Conservation (phyloP, 2,888 invertebrate species). For the Dynastes maya region DNA sequence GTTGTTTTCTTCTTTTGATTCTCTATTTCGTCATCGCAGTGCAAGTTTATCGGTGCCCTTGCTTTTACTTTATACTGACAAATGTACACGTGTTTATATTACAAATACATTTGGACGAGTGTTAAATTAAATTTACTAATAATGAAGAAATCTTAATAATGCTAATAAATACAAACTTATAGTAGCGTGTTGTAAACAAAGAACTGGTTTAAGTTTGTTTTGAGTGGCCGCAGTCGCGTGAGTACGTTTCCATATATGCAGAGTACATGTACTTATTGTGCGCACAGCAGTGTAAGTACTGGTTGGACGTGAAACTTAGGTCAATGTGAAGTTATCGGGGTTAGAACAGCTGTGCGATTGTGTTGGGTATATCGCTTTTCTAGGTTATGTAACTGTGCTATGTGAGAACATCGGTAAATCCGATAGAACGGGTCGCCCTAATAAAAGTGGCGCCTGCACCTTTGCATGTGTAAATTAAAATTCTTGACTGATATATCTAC, state of each 20-base stretch:
- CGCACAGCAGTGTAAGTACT: conserved; percentile 34
- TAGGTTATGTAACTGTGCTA: conserved; percentile 50
- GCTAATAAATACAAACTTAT: neutral
- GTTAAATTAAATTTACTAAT: neutral
- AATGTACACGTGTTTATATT: neutral
- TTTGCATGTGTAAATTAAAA: neutral
- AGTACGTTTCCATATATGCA: conserved; percentile 15
- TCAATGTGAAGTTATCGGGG: conserved; percentile 47
- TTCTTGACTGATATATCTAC: neutral
- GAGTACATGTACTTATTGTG: neutral
- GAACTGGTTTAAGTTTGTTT: conserved; percentile 43
- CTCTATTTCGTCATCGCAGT: neutral
- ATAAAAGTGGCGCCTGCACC: conserved; percentile 19
- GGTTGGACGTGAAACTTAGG: conserved; percentile 31
- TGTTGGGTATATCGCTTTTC: conserved; percentile 1
- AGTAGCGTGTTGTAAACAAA: conserved; percentile 35
- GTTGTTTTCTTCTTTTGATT: neutral
- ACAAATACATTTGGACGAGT: neutral
- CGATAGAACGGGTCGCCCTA: conserved; percentile 6
- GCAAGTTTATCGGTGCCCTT: neutral
- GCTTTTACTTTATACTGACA: neutral
- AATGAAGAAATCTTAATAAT: neutral
- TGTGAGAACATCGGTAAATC: conserved; percentile 14
- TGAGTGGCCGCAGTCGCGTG: conserved; percentile 24
- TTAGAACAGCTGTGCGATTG: conserved; percentile 22